Conservation (phyloP, 2,888 invertebrate genomes). For the Tholera decimalis region DNA sequence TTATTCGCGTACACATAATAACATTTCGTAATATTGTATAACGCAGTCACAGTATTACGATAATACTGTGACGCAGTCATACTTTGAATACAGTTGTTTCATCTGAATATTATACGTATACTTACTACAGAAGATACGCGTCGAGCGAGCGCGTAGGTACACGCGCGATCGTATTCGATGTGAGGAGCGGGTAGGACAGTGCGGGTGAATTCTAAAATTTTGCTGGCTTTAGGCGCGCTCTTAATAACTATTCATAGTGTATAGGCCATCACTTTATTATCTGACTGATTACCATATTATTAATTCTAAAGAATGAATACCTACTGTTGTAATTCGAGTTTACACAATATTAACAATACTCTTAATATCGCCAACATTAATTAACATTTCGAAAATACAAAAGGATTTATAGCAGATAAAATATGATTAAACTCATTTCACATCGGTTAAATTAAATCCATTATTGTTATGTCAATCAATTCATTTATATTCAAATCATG, state of each 20-base stretch:
- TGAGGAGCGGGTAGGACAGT: no score
- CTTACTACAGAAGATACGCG: no score
- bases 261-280: background rate
- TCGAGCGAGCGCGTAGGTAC: no score
- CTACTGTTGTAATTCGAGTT: background rate
- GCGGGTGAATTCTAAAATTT: no score
- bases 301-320: conserved; percentile 4
- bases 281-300: conserved; percentile 9
- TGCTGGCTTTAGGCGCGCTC: no score
- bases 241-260: background rate
- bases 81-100: no score
- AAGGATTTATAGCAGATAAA: conserved; percentile 29
- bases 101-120: no score
- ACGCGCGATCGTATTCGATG: no score
- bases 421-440: conserved; percentile 33
- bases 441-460: conserved; percentile 27
- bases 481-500: conserved; percentile 50
- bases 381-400: conserved; percentile 27
- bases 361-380: conserved; percentile 29
- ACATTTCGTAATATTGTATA: no score
- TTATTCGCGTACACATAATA: no score
- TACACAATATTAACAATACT: background rate
- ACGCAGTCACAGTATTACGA: no score
- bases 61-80: no score
- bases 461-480: conserved; percentile 54